phyloP scores from a whole-genome alignment of 2,888 invertebrate genomes.

The Agriopis aurantiaria region DNA sequence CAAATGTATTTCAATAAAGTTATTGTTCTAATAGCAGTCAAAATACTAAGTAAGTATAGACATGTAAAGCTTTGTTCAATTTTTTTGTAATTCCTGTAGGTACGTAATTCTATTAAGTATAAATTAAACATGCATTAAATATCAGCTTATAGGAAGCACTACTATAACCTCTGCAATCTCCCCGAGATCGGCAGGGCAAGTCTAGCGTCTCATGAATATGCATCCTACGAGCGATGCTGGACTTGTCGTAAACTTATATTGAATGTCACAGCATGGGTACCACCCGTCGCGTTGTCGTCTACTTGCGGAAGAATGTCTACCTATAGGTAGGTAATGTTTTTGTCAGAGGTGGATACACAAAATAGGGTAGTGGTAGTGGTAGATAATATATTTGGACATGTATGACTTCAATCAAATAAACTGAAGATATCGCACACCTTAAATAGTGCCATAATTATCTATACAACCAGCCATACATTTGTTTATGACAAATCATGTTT shows the following conservation, averaged over 20 bases:
- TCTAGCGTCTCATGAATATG: conserved; percentile 33
- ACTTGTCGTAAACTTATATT: conserved; percentile 34
- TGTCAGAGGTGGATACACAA: too few relatives aligned
- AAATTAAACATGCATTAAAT: background rate
- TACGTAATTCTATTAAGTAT: too few relatives aligned
- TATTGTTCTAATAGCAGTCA: too few relatives aligned
- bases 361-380: background rate
- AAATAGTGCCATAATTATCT: too few relatives aligned
- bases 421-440: too few relatives aligned
- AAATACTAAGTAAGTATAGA: too few relatives aligned
- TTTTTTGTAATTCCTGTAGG: too few relatives aligned
- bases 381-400: too few relatives aligned
- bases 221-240: conserved; percentile 30
- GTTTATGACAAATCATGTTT: too few relatives aligned
- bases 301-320: background rate
- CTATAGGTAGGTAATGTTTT: background rate
- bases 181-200: conserved; percentile 16
- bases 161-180: conserved; percentile 7
- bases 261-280: conserved; percentile 20
- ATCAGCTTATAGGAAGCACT: background rate
- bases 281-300: background rate
- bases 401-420: background rate
- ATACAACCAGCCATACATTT: too few relatives aligned
- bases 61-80: background rate
- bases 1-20: too few relatives aligned